Conservation (phyloP, 2,113 vertebrate genomes). For the Heterotis niloticus region DNA sequence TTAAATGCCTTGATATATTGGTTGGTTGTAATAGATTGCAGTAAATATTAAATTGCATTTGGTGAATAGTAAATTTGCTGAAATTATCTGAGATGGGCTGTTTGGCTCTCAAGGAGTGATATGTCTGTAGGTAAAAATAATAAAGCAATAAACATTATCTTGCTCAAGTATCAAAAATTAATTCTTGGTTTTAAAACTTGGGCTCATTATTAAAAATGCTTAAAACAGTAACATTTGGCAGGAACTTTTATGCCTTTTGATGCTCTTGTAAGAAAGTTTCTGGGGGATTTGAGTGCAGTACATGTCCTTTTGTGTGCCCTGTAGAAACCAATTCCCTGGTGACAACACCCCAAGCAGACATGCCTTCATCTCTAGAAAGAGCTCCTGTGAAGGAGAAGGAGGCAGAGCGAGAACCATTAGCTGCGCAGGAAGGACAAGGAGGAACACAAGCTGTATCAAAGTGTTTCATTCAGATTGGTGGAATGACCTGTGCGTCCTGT, state of each 20-base stretch:
- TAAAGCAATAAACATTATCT: too few relatives aligned
- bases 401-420: conserved; percentile 37
- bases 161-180: too few relatives aligned
- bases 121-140: too few relatives aligned
- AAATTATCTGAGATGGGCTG: too few relatives aligned
- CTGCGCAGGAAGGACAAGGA: conserved; percentile 33
- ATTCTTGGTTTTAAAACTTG: too few relatives aligned
- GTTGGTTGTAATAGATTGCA: not conserved
- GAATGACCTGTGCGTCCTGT: conserved; percentile 96
- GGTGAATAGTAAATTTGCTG: too few relatives aligned
- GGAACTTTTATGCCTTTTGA: too few relatives aligned
- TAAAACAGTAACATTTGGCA: too few relatives aligned
- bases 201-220: too few relatives aligned
- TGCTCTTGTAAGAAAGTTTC: not conserved
- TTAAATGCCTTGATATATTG: not conserved
- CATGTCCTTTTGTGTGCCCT: not conserved
- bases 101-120: too few relatives aligned
- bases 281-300: not conserved
- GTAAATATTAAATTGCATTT: too few relatives aligned
- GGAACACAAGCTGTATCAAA: conserved; percentile 66
- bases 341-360: conserved; percentile 30
- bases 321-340: conserved; percentile 64
- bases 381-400: conserved; percentile 47
- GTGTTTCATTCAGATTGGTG: conserved; percentile 88
- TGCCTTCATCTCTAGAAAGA: conserved; percentile 29